Evolutionary conservation across 2,113 vertebrate species (phyloP).

Genomic region (Oreochromis tanganicae): DNA sequence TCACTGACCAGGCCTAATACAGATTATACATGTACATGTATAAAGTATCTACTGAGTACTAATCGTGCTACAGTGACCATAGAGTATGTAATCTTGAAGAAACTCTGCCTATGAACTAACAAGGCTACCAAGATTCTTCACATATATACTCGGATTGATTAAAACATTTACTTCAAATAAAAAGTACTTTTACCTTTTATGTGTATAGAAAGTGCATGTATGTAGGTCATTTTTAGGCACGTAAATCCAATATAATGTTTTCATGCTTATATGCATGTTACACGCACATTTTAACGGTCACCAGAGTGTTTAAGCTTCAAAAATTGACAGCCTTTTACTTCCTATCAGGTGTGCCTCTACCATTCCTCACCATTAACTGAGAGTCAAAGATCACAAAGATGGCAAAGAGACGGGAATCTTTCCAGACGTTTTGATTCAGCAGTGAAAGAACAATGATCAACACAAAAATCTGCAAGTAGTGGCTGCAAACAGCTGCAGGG

Average conservation of each 20-base stretch:
- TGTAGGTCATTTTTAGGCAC: background rate
- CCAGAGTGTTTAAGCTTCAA: background rate
- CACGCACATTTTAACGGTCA: rapidly evolving
- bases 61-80: background rate
- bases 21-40: background rate
- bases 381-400: rapidly evolving
- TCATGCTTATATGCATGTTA: background rate
- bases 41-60: background rate
- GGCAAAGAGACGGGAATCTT: background rate
- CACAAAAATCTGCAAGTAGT: background rate
- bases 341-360: background rate
- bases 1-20: background rate
- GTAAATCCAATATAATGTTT: background rate
- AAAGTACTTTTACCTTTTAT: background rate
- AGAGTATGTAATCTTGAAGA: background rate
- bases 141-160: background rate
- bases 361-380: rapidly evolving
- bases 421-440: background rate
- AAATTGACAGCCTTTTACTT: background rate
- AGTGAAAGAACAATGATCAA: background rate
- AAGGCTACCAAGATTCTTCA: background rate
- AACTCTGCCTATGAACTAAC: background rate
- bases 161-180: background rate
- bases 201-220: background rate
- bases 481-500: background rate